Conservation (phyloP, 1,140 invertebrate species). For the Euura lappo region DNA sequence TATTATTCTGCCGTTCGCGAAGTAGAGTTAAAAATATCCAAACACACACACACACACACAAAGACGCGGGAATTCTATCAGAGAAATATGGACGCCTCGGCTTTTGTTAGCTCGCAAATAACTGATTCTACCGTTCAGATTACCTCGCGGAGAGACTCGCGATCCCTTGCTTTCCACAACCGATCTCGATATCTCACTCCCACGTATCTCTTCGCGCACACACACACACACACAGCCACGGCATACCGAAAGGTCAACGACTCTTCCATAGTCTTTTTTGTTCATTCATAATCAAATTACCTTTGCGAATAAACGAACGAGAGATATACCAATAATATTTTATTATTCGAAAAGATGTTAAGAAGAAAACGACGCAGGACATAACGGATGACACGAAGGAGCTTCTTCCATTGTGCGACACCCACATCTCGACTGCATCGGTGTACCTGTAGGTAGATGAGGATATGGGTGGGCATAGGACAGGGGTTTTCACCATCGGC, state of each 20-base stretch:
- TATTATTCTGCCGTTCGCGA: neutral
- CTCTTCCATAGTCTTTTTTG: too few relatives aligned
- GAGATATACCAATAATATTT: too few relatives aligned
- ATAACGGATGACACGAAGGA: neutral
- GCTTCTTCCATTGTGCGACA: neutral
- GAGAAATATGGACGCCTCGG: constrained; percentile 4
- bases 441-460: neutral
- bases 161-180: neutral
- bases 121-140: neutral
- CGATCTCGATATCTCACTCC: constrained; percentile 6
- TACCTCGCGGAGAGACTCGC: neutral
- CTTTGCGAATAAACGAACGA: too few relatives aligned
- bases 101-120: constrained; percentile 7
- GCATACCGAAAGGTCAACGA: neutral
- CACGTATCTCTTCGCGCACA: neutral
- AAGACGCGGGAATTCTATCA: neutral
- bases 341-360: too few relatives aligned
- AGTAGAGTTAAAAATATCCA: neutral
- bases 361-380: too few relatives aligned
- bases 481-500: too few relatives aligned
- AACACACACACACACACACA: neutral
- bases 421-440: neutral
- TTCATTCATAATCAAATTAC: too few relatives aligned
- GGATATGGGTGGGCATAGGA: neutral
- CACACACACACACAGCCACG: neutral